A percentile compares a stretch with the other conserved stretches of the same genome.
Conservation (phyloP, 2,888 invertebrate genomes). For the Agonopterix arenella region DNA sequence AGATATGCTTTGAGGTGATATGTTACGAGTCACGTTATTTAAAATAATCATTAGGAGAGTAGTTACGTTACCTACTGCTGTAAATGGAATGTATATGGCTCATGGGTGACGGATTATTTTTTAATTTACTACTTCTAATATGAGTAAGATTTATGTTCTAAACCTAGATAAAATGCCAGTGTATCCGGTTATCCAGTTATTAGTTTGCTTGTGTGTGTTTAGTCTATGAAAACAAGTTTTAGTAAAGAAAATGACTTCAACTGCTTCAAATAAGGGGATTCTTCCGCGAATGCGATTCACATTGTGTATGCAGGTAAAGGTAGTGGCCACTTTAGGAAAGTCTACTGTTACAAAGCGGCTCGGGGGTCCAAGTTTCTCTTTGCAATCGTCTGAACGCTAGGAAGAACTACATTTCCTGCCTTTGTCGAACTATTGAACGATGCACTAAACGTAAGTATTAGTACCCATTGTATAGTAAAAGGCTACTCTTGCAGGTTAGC, state of each 20-base stretch:
- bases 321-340: slow-evolving; percentile 35
- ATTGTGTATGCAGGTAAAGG: slow-evolving; percentile 27
- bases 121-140: too few species aligned
- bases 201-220: too few species aligned
- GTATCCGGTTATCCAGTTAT: too few species aligned
- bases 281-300: neutral
- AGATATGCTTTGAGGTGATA: too few species aligned
- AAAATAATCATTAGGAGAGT: neutral
- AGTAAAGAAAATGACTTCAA: neutral
- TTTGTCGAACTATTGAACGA: slow-evolving; percentile 38
- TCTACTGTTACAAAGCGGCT: slow-evolving; percentile 38
- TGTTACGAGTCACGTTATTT: neutral
- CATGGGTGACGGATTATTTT: too few species aligned
- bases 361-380: slow-evolving; percentile 37
- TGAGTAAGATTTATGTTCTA: too few species aligned
- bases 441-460: slow-evolving; percentile 7
- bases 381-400: slow-evolving; percentile 28
- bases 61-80: too few species aligned
- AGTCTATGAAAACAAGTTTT: too few species aligned
- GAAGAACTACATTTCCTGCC: slow-evolving; percentile 35
- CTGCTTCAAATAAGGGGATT: slow-evolving; percentile 1
- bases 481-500: too few species aligned
- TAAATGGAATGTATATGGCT: too few species aligned
- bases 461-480: too few species aligned
- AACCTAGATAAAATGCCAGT: too few species aligned